phyloP scores from a whole-genome alignment of 2,888 invertebrate genomes.

The Autographa pulchrina region DNA sequence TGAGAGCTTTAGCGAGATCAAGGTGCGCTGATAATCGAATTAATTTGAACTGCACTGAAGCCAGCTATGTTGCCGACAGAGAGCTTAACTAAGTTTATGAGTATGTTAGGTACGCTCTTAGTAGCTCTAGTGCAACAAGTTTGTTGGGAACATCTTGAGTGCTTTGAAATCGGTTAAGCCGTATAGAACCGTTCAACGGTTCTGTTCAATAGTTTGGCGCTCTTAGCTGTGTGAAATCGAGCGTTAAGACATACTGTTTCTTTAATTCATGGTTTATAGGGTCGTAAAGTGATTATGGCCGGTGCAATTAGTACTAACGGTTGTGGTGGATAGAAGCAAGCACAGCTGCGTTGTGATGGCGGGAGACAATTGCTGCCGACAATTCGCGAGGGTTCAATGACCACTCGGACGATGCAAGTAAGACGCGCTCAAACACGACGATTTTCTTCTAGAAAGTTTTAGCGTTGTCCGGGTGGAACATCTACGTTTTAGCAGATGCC shows the following conservation, averaged over 20 bases:
- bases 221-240: slow-evolving; percentile 53
- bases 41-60: slow-evolving; percentile 84
- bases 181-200: slow-evolving; percentile 70
- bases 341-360: slow-evolving; percentile 75
- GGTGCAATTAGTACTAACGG: slow-evolving; percentile 80
- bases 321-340: slow-evolving; percentile 61
- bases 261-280: slow-evolving; percentile 64
- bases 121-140: slow-evolving; percentile 81
- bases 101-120: slow-evolving; percentile 84
- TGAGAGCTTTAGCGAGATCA: slow-evolving; percentile 80
- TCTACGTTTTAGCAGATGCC: slow-evolving; percentile 47
- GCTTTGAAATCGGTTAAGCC: slow-evolving; percentile 84
- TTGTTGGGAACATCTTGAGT: slow-evolving; percentile 85
- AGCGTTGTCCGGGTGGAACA: slow-evolving; percentile 47
- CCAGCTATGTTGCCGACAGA: slow-evolving; percentile 82
- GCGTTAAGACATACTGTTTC: slow-evolving; percentile 42
- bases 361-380: slow-evolving; percentile 79
- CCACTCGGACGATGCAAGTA: slow-evolving; percentile 69
- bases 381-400: slow-evolving; percentile 82
- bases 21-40: slow-evolving; percentile 88
- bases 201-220: slow-evolving; percentile 70
- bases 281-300: slow-evolving; percentile 74
- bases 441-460: slow-evolving; percentile 66
- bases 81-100: slow-evolving; percentile 88
- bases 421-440: slow-evolving; percentile 61